phyloP scores from a whole-genome alignment of 2,888 invertebrate genomes.

The Drosophila buzzatii region DNA sequence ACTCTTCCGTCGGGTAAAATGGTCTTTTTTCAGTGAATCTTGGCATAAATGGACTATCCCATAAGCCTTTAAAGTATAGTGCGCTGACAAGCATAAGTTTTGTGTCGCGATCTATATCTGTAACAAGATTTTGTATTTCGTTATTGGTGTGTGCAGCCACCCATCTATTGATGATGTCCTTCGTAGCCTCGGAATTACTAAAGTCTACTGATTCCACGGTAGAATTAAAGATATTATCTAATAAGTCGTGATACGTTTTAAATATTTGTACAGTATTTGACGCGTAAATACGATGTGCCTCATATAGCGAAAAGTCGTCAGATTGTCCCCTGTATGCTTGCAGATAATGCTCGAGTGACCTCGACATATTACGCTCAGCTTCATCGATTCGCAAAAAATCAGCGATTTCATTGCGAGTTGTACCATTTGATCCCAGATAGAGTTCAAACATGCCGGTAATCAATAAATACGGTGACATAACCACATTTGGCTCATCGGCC shows the following conservation, averaged over 20 bases:
- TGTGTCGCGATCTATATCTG: accelerated
- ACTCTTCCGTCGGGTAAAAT: not conserved
- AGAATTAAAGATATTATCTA: too few relatives aligned
- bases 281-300: not conserved
- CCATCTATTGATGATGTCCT: not conserved
- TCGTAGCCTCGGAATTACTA: not conserved
- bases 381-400: too few relatives aligned
- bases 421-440: not conserved
- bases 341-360: too few relatives aligned
- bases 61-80: not conserved
- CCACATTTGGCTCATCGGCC: not conserved
- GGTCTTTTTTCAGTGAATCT: not conserved
- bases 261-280: not conserved
- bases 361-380: too few relatives aligned
- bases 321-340: too few relatives aligned
- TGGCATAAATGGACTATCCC: not conserved
- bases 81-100: not conserved
- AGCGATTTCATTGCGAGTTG: too few relatives aligned
- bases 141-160: not conserved
- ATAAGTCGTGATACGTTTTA: too few relatives aligned
- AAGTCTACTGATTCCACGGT: not conserved
- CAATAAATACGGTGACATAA: not conserved
- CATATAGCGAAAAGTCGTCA: too few relatives aligned
- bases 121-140: not conserved
- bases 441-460: not conserved